A percentile compares a stretch with the other conserved stretches of the same genome.
Conservation (phyloP, 2,113 vertebrate genomes). For the Nothocercus julius region DNA sequence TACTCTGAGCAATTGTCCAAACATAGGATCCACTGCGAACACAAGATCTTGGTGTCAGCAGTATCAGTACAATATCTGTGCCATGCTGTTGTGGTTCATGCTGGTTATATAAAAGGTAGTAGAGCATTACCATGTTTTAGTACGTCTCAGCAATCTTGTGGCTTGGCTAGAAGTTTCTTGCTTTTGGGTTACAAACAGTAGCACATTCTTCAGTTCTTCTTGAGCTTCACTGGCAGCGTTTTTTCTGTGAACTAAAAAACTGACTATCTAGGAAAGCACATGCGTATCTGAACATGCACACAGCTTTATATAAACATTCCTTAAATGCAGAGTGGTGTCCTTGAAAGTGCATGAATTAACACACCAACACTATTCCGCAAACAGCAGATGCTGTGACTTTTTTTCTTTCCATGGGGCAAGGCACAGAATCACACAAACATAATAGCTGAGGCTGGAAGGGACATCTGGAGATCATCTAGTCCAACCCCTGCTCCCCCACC, state of each 20-base stretch:
- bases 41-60: neutral
- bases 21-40: fast-evolving
- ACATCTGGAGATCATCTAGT: no score
- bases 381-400: neutral
- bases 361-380: neutral
- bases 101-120: fast-evolving
- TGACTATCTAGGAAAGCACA: neutral
- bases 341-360: neutral
- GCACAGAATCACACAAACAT: no score
- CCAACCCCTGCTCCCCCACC: no score
- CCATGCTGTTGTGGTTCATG: neutral
- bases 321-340: neutral
- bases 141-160: neutral
- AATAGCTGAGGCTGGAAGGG: neutral
- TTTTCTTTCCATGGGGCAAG: neutral
- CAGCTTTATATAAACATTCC: neutral
- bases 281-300: fast-evolving
- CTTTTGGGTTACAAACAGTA: neutral
- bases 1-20: neutral
- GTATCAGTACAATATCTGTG: neutral
- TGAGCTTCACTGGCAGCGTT: neutral
- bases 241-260: neutral
- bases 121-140: neutral
- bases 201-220: neutral
- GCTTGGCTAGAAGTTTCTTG: neutral